Evolutionary conservation across 2,888 invertebrate genomes (phyloP).

Genomic region (Nephrotoma flavescens): DNA sequence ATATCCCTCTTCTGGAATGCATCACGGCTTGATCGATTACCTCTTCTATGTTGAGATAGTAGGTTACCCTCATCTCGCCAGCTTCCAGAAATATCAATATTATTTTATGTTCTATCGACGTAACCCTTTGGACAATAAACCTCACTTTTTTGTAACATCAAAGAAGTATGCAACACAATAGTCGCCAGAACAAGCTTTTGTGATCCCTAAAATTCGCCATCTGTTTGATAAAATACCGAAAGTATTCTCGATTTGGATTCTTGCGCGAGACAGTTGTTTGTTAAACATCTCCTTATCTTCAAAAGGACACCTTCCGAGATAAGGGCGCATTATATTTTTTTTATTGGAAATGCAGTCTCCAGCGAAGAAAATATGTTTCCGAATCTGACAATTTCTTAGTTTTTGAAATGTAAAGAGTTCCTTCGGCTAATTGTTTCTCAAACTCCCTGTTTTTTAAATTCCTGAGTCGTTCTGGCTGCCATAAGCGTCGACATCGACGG

Average conservation of each 20-base stretch:
- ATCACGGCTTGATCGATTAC: too few relatives aligned
- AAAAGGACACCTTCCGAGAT: too few relatives aligned
- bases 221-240: constrained; percentile 17
- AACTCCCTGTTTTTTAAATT: constrained; percentile 8
- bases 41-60: too few relatives aligned
- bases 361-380: too few relatives aligned
- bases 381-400: too few relatives aligned
- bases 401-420: too few relatives aligned
- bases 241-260: constrained; percentile 16
- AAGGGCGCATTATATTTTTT: constrained; percentile 9
- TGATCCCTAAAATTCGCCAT: constrained; percentile 14
- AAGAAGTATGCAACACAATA: neutral
- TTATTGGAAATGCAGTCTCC: constrained; percentile 15
- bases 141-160: neutral
- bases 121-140: neutral
- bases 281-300: constrained; percentile 13
- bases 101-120: neutral
- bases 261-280: constrained; percentile 14
- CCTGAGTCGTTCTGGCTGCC: neutral
- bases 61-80: too few relatives aligned
- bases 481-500: constrained; percentile 12
- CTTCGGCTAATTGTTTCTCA: constrained; percentile 13
- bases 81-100: too few relatives aligned
- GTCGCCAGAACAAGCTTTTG: constrained; percentile 12
- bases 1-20: too few relatives aligned